Conservation (phyloP, 2,113 vertebrate species). For the Laterallus jamaicensis region DNA sequence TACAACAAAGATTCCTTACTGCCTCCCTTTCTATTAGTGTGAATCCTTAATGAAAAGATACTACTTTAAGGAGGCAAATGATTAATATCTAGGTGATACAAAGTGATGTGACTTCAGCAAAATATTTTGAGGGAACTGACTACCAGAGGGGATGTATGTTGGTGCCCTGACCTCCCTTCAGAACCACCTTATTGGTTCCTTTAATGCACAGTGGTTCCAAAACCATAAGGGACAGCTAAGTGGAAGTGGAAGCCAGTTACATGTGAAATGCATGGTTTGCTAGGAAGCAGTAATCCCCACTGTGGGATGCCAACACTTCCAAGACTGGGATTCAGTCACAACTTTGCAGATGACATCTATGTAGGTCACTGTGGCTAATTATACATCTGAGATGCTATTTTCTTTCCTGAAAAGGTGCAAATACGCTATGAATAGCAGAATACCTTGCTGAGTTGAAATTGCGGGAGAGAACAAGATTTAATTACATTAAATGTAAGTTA, state of each 20-base stretch:
- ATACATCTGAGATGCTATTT: not conserved
- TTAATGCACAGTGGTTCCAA: not conserved
- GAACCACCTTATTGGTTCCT: not conserved
- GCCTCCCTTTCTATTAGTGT: not conserved
- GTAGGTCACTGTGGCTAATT: not conserved
- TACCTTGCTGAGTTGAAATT: not conserved
- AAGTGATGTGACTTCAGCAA: not conserved
- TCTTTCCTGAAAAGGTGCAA: not conserved
- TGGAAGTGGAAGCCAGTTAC: not conserved
- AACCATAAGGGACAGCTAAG: not conserved
- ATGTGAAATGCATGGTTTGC: not conserved
- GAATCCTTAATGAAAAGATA: conserved; percentile 29
- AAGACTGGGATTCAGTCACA: not conserved
- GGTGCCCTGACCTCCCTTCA: not conserved
- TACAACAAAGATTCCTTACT: not conserved
- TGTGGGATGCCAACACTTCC: not conserved
- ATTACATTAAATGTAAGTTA: not conserved
- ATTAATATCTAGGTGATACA: not conserved
- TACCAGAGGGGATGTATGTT: not conserved
- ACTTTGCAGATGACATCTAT: not conserved
- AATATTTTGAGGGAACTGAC: not conserved
- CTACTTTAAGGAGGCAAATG: not conserved
- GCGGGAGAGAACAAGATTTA: not conserved
- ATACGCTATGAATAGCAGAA: not conserved
- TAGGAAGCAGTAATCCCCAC: not conserved